A percentile compares a stretch with the other conserved stretches of the same genome.
These are phyloP conservation scores for Opisthograptis luteolata DNA, from an alignment of 2,888 invertebrate genomes.

Conservation along the genomic window DNA sequence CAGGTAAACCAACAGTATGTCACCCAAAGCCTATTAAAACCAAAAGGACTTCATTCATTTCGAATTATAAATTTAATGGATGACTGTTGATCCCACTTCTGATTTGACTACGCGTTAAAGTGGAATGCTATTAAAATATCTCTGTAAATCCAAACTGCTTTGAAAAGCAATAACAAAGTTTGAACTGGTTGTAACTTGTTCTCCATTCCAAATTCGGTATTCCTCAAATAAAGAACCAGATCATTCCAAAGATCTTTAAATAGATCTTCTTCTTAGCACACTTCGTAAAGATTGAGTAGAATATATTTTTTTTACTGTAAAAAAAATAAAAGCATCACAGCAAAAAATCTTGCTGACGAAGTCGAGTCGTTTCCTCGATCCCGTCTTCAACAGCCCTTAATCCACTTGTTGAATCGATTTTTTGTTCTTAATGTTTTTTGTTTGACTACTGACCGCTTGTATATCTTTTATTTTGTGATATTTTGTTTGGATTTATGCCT, in stretches of 20 bases:
- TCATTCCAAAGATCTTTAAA: not conserved
- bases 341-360: not conserved
- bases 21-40: conserved; percentile 8
- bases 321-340: not conserved
- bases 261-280: not conserved
- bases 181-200: too few relatives aligned
- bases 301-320: not conserved
- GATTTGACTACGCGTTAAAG: conserved; percentile 15
- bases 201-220: too few relatives aligned
- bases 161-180: not conserved
- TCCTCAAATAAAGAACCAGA: too few relatives aligned
- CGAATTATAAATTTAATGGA: conserved; percentile 29
- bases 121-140: not conserved
- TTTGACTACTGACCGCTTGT: not conserved
- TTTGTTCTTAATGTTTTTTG: not conserved
- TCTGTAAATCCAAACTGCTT: not conserved
- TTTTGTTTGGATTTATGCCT: too few relatives aligned
- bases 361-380: not conserved
- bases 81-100: conserved; percentile 20
- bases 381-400: conserved; percentile 6
- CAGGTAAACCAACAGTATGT: conserved; percentile 8
- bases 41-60: conserved; percentile 28
- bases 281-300: not conserved
- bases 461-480: not conserved
- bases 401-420: conserved; percentile 12